phyloP scores from a whole-genome alignment of 2,113 vertebrate genomes.

The Myocastor coypus region DNA sequence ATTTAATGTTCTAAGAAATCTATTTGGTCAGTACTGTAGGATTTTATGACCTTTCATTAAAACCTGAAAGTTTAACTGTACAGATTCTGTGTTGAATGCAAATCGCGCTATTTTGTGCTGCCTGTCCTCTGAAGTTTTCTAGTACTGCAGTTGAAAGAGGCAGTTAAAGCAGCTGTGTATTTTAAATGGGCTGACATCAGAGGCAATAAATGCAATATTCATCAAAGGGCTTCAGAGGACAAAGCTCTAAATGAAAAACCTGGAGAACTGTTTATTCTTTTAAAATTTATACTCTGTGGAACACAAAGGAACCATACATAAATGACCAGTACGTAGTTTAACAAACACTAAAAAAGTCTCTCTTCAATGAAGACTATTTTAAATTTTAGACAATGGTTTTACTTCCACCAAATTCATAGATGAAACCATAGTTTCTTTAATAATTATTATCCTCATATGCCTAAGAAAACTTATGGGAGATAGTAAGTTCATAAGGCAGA shows the following conservation, averaged over 20 bases:
- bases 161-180: constrained; percentile 73
- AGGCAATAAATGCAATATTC: constrained; percentile 85
- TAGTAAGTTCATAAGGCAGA: background rate
- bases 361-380: constrained; percentile 29
- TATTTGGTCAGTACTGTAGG: constrained; percentile 65
- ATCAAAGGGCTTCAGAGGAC: constrained; percentile 80
- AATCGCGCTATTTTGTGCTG: constrained; percentile 42
- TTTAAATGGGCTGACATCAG: constrained; percentile 74
- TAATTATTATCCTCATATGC: background rate
- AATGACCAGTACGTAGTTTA: background rate
- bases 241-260: constrained; percentile 67
- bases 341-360: constrained; percentile 39
- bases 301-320: background rate
- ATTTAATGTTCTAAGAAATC: constrained; percentile 72
- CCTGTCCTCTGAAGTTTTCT: constrained; percentile 49
- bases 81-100: constrained; percentile 67
- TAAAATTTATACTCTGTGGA: constrained; percentile 23
- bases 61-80: constrained; percentile 64
- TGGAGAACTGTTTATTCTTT: constrained; percentile 65
- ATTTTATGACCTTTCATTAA: constrained; percentile 73
- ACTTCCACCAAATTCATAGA: background rate
- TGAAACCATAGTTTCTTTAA: background rate
- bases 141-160: constrained; percentile 79
- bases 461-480: background rate
- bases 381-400: constrained; percentile 13